Base-by-base conservation (phyloP, 2,113 vertebrate genomes). In the Tetrax tetrax region DNA sequence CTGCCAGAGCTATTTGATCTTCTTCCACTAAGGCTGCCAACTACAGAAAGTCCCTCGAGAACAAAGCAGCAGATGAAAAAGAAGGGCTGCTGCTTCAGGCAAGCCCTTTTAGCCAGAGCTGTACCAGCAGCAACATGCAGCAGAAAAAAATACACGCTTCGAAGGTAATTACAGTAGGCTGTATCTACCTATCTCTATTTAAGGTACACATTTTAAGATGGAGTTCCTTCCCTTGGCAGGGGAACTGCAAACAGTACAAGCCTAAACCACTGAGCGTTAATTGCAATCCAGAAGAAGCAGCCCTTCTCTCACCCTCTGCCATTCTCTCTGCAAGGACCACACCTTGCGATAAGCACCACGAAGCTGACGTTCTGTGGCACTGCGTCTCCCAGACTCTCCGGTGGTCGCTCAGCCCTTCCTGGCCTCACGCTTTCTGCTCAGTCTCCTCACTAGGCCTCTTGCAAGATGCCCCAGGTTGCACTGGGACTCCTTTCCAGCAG, bases 61-160 rank as follows among this genome's bases (percentile, higher is more conserved):
- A 80, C 87, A 95, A 96, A 97, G 82, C 31, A 83, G 88, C 70
- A 90, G 92, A 96, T 92, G 43, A 90, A 96, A 96, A 93, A 84
- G 63, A 90, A 96, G 63, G 56, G 29, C 68, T 94, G 50, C 57
- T 75, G 88, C 79, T 94, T 75, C 64, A 95, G 90, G 79, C 83
- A 92, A 89, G 47, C 33, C 53, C 27, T 83, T 96, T 86, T 45
- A 95, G 75, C 61, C 25, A 66, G 51, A 92, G 15, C 28, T 54
- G 47, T 88, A 83, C 19, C 35, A 84, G 61, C 14, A 89, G 33
- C 48, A 89, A 37, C 3, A 1, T 74, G 38, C 31, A 76, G 35
- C 23, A 35, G 37, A 6, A 93, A 85, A 94, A 93, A 83, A 50
- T 16, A 43, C 15, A 53, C 16, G 8, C 29, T 83, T 93, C 10